phyloP scores from a whole-genome alignment of 2,888 invertebrate genomes.

The Ophion obscuratus region DNA sequence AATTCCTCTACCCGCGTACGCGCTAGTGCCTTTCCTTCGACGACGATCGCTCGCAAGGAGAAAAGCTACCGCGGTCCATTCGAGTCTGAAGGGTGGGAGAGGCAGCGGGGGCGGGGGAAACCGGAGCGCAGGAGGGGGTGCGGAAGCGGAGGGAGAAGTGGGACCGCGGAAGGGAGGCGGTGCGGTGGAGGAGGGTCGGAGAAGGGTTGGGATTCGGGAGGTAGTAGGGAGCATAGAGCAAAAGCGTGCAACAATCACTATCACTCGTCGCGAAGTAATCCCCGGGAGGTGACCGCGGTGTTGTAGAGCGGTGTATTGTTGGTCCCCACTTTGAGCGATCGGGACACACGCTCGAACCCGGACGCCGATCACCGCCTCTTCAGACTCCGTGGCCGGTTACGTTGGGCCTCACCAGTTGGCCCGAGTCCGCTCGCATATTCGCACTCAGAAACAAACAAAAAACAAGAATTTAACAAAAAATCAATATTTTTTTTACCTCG shows the following conservation, averaged over 20 bases:
- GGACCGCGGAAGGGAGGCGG: not conserved
- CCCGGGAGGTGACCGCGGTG: constrained; percentile 72
- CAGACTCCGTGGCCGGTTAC: constrained; percentile 75
- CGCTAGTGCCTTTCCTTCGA: constrained; percentile 8
- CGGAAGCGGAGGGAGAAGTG: not conserved
- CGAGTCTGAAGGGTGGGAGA: constrained; percentile 30
- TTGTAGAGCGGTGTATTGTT: constrained; percentile 49
- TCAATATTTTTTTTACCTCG: constrained; percentile 44
- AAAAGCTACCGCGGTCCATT: constrained; percentile 48
- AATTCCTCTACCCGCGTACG: constrained; percentile 14
- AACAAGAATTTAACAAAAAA: constrained; percentile 2
- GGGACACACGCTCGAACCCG: constrained; percentile 72
- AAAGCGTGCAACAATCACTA: constrained; percentile 69
- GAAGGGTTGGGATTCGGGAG: constrained; percentile 22
- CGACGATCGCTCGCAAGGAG: constrained; percentile 3
- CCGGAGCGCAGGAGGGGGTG: not conserved
- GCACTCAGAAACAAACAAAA: constrained; percentile 74
- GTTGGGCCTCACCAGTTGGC: constrained; percentile 82
- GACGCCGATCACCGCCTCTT: constrained; percentile 69
- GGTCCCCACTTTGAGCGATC: constrained; percentile 70
- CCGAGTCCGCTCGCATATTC: constrained; percentile 83
- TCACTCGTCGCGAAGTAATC: constrained; percentile 67
- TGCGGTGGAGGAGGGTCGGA: not conserved
- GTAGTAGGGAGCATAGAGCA: constrained; percentile 41
- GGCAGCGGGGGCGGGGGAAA: not conserved